Percentiles rank a stretch among this genome's conserved stretches.
These are phyloP conservation scores for Cerastis leucographa DNA, from an alignment of 2,888 invertebrate species.

Conservation along the genomic window DNA sequence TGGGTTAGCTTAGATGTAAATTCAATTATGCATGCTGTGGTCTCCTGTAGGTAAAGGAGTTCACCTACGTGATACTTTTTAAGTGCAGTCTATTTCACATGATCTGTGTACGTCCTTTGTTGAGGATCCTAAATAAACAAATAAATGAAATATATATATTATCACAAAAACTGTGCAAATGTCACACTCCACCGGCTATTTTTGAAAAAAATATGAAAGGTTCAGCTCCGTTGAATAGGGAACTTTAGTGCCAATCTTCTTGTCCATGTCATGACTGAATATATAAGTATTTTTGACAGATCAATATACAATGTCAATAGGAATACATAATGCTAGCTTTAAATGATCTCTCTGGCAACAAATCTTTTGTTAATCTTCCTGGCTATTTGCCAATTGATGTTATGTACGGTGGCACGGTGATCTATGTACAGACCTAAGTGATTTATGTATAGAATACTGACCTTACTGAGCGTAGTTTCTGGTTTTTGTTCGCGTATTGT, in stretches of 20 bases:
- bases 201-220: background rate
- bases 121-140: too few species aligned
- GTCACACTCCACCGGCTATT: background rate
- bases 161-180: background rate
- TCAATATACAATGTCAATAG: conserved; percentile 19
- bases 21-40: too few species aligned
- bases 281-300: conserved; percentile 4
- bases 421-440: conserved; percentile 30
- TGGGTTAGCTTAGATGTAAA: too few species aligned
- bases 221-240: background rate
- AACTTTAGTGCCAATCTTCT: background rate
- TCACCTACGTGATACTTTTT: too few species aligned
- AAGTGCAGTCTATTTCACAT: too few species aligned
- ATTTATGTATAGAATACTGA: conserved; percentile 41
- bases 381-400: conserved; percentile 49
- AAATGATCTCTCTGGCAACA: conserved; percentile 41
- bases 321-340: conserved; percentile 15
- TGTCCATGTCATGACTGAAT: background rate
- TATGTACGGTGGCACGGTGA: conserved; percentile 33
- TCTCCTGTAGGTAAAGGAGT: too few species aligned
- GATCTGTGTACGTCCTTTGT: too few species aligned
- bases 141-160: too few species aligned
- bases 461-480: conserved; percentile 10
- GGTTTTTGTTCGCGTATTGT: conserved; percentile 19
- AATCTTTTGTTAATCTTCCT: conserved; percentile 53